Evolutionary conservation across 2,113 vertebrate species (phyloP).

Genomic region (Suricata suricatta): DNA sequence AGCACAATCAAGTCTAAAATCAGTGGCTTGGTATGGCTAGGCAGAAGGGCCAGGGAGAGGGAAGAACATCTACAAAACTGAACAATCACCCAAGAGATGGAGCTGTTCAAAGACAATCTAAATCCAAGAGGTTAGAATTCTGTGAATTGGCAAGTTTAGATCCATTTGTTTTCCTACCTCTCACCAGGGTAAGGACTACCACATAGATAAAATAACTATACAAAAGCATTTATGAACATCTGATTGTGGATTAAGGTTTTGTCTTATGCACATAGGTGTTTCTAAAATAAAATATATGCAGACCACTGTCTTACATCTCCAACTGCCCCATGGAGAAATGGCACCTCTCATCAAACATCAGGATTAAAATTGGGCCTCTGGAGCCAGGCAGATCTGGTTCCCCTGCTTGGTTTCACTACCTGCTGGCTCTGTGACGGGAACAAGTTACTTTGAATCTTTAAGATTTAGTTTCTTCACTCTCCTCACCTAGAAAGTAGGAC

Average conservation of each 20-base stretch:
- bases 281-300: background rate
- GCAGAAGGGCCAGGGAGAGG: background rate
- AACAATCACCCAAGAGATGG: background rate
- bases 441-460: background rate
- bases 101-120: background rate
- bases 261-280: background rate
- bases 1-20: background rate
- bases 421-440: background rate
- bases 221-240: background rate
- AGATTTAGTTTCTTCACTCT: background rate
- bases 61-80: background rate
- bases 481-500: background rate
- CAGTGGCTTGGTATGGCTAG: background rate
- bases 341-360: background rate
- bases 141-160: background rate
- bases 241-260: background rate
- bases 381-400: background rate
- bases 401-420: background rate
- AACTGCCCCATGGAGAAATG: background rate
- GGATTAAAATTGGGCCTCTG: background rate
- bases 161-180: background rate
- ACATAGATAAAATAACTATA: background rate
- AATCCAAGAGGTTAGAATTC: background rate
- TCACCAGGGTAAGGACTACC: background rate
- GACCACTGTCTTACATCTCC: background rate